phyloP scores from a whole-genome alignment of 2,797 vertebrate genomes.

The Sphenodon punctatus region DNA sequence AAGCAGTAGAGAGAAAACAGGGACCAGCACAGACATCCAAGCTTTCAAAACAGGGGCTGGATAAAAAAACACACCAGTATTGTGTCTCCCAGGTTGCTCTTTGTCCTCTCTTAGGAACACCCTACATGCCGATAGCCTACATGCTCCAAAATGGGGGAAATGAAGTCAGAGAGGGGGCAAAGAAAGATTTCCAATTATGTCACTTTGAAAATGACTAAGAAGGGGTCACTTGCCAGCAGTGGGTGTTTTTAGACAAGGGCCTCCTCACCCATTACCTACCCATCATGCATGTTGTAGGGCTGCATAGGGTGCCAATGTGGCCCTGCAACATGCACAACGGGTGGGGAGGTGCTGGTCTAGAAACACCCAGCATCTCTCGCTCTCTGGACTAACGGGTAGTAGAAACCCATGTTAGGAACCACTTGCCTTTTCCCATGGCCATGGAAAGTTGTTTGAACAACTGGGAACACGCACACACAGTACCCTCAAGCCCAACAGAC shows the following conservation, averaged over 20 bases:
- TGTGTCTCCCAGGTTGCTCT: background rate
- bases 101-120: background rate
- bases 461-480: fast-evolving
- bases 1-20: background rate
- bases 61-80: background rate
- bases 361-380: background rate
- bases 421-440: background rate
- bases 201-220: background rate
- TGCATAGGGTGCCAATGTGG: too few species aligned
- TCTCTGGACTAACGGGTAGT: background rate
- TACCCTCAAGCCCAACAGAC: background rate
- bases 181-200: background rate
- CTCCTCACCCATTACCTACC: too few species aligned
- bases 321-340: too few species aligned
- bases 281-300: too few species aligned
- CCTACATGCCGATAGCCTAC: background rate
- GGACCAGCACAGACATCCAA: background rate
- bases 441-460: background rate
- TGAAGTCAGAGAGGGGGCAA: background rate
- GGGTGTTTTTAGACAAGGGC: too few species aligned
- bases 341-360: too few species aligned
- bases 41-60: background rate
- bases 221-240: background rate
- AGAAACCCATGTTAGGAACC: background rate
- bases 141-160: background rate